Evolutionary conservation across 2,113 vertebrate genomes (phyloP), one percentile per base, ranked within the genome.

Genomic region (Beaufortia kweichowensis): DNA sequence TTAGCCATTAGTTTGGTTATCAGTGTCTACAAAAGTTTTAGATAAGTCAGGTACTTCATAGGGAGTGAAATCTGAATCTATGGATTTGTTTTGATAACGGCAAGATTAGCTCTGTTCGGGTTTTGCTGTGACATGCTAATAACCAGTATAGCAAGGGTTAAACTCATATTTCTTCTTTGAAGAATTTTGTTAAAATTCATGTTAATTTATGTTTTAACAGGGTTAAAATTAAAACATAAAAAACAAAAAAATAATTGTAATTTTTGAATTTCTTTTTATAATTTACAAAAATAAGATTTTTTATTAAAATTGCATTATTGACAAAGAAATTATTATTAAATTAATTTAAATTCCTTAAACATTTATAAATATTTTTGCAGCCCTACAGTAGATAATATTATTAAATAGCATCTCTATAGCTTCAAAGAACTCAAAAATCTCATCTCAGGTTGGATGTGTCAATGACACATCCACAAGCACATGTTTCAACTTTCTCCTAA

Each of bases 11-110:
- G 50, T 23, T 17, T 5, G 4, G 62, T 76, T 76, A 76, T 64
- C 60, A 55, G 10, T 53, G 68, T 73, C 61, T 59, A 74, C 21
- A 74, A 79, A 60, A 6, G 48, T 57, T 71, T 41, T 4, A 29
- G 63, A 66, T 76, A 66, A 75, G 59, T 62, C 17, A 50, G 21
- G 29, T 10, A 57, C 43, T 29, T 53, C 7, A 21, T 53, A n/a
- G 19, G 48, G 19, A 53, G 6, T n/a, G 48, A 19, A 50, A 53
- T 61, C 59, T n/a, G 29, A 14, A 56, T 71, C 53, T 59, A 14
- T 59, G 31, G 53, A 71, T 59, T 71, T 28, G 39, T 59, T 15
- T 59, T 59, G 68, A 71, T 71, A 71, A 71, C 19, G 24, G 21
- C 14, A 9, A 70, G 67, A 70, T 39, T 21, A 35, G 24, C 29